phyloP scores from a whole-genome alignment of 2,888 invertebrate species.

The Rhopalosiphum nymphaeae region DNA sequence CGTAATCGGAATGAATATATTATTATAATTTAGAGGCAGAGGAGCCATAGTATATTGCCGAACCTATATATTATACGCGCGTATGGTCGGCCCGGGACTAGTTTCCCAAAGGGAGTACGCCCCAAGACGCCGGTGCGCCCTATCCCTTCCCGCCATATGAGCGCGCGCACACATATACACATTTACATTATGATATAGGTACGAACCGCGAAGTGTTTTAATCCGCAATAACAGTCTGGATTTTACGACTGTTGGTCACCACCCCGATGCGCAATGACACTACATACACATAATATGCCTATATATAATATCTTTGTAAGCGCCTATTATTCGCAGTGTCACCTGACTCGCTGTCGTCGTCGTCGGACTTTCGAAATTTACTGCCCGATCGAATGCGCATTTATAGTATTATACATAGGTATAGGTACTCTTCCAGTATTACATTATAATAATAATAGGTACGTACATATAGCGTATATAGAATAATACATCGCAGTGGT shows the following conservation, averaged over 20 bases:
- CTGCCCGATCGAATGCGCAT: conserved; percentile 7
- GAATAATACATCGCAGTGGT: conserved; percentile 7
- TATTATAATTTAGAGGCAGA: conserved; percentile 3
- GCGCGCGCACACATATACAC: not conserved
- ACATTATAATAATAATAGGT: not conserved
- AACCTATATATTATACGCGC: not conserved
- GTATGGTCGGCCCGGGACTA: conserved; percentile 12
- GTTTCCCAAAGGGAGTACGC: conserved; percentile 57
- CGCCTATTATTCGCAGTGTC: not conserved
- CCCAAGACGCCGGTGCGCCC: conserved; percentile 17
- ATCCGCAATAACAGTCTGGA: conserved; percentile 63
- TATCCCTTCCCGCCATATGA: not conserved
- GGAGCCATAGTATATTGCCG: not conserved
- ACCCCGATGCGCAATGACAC: not conserved
- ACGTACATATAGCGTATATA: not conserved
- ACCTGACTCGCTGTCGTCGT: conserved; percentile 41
- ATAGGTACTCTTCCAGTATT: not conserved
- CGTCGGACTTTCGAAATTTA: conserved; percentile 40
- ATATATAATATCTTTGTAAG: not conserved
- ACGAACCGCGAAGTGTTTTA: conserved; percentile 54
- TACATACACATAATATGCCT: not conserved
- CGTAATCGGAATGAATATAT: conserved; percentile 41
- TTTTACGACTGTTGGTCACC: conserved; percentile 59
- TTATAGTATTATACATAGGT: not conserved
- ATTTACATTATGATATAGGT: not conserved